phyloP scores from a whole-genome alignment of 2,797 vertebrate species.

The Novumbra hubbsi region DNA sequence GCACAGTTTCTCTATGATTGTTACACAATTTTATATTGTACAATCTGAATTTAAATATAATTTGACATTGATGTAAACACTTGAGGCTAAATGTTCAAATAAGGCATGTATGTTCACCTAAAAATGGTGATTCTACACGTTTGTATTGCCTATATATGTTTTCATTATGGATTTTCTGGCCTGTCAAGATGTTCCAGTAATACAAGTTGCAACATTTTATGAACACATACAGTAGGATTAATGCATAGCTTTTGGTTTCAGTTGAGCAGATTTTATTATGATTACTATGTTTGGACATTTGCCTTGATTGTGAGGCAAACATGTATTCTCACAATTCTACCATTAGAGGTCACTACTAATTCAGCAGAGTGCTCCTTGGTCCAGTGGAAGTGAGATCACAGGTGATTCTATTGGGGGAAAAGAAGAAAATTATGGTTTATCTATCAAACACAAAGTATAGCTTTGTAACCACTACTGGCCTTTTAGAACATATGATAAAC shows the following conservation, averaged over 20 bases:
- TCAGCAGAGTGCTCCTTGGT: background rate
- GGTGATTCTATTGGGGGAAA: background rate
- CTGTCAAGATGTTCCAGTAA: background rate
- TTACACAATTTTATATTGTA: background rate
- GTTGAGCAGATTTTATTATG: conserved; percentile 31
- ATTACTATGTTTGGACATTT: background rate
- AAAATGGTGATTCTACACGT: background rate
- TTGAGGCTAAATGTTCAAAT: background rate
- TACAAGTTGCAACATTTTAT: background rate
- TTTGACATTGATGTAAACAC: background rate
- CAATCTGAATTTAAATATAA: background rate
- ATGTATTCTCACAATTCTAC: background rate
- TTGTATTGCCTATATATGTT: background rate
- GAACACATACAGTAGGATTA: background rate
- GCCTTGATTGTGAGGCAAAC: background rate
- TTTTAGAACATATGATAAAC: too few species aligned
- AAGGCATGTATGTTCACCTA: background rate
- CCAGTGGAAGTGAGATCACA: background rate
- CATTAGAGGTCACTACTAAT: background rate
- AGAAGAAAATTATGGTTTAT: background rate
- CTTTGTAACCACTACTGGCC: background rate
- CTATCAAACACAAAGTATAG: background rate
- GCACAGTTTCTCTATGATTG: background rate
- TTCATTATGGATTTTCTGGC: background rate
- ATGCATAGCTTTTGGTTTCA: background rate